phyloP scores from a whole-genome alignment of 2,797 vertebrate genomes.

The Anableps anableps region DNA sequence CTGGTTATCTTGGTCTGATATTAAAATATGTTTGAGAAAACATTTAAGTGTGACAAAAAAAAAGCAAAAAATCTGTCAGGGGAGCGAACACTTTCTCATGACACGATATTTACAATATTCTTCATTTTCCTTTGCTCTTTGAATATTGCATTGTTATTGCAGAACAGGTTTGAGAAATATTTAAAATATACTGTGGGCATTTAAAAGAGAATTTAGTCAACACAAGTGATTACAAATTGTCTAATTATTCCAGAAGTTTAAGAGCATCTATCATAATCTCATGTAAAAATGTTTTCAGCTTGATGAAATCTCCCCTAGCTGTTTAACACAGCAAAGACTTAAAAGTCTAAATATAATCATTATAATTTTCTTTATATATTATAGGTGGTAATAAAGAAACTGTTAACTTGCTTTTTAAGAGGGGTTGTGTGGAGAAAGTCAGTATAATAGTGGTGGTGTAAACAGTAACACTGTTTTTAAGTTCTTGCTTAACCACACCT shows the following conservation, averaged over 20 bases:
- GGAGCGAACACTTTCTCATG: not conserved
- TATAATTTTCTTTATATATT: not conserved
- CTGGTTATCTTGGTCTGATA: not conserved
- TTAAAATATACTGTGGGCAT: not conserved
- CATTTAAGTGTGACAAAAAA: slow-evolving; percentile 1
- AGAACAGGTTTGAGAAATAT: not conserved
- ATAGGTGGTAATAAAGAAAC: not conserved
- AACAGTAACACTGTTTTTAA: not conserved
- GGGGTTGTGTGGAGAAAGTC: not conserved
- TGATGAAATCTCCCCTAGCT: not conserved
- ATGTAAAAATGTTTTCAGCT: not conserved
- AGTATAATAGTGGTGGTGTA: not conserved
- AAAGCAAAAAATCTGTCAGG: not conserved
- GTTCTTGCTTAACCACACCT: not conserved
- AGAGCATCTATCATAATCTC: not conserved
- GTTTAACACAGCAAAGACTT: not conserved
- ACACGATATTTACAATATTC: not conserved
- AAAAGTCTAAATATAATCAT: not conserved
- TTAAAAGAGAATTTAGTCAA: not conserved
- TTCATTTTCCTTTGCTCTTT: not conserved
- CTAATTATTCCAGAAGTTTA: not conserved
- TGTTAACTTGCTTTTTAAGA: not conserved
- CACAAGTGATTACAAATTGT: not conserved
- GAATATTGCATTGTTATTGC: not conserved
- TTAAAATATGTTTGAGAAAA: not conserved